Evolutionary conservation across 2,797 vertebrate species (phyloP), one percentile per base, ranked within the genome.

Genomic region (Gadopsis marmoratus): DNA sequence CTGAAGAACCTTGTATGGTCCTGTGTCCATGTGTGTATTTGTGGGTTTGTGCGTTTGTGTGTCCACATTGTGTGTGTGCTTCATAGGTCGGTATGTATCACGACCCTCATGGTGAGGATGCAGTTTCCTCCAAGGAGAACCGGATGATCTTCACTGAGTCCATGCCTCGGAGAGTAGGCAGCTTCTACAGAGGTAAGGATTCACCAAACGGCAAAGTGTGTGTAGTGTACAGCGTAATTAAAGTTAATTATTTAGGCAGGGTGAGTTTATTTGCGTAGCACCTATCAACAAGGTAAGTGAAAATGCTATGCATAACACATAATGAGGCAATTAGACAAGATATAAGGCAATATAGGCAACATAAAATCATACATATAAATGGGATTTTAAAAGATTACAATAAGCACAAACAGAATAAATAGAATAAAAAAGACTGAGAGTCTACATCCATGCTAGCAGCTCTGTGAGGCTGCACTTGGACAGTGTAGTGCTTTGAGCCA

Each of bases 61-160:
- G 59, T 74, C 29, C 2, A 60, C 13, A 16, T 68, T 6, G 76
- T 78, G 47, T 78, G 56, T 78, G 59, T 92, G 47, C 76, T 58
- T 69, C 84, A 83, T 87, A 99, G 98, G 96, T 96, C 71, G 95
- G 95, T 82, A 95, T 96, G 65, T 99, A 99, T 93, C 98, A 98
- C 73, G 98, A 99, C 89, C 94, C 96, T 68, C 98, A 99, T 51
- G 91, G 94, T 53, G 98, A 99, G 76, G 98, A 99, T 61, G 97
- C 96, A 85, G 90, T 94, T 31, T 96, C 97, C 69, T 97, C 98
- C 84, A 99, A 99, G 90, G 98, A 99, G 94, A 99, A 98, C 90
- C 94, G 97, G 86, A 97, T 97, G 93, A 95, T 98, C 79, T 99
- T 98, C 95, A 99, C 97, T 82, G 98, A 99, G 91, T 97, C 98